Evolutionary conservation across 2,797 vertebrate species (phyloP).

Genomic region (Pipistrellus kuhlii): DNA sequence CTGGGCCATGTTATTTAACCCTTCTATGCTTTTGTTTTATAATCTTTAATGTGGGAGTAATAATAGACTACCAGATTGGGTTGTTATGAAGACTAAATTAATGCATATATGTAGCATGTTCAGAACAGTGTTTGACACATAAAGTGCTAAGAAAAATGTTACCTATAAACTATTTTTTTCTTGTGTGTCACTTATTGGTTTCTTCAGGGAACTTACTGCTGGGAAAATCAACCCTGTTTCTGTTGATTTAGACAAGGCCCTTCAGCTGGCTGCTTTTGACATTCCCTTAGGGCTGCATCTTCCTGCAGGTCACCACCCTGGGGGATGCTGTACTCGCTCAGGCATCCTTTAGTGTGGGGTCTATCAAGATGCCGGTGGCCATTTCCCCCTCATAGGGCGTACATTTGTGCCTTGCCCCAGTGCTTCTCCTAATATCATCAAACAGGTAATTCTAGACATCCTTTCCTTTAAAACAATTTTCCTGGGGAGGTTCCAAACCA

Average conservation of each 20-base stretch:
- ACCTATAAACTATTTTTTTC: background rate
- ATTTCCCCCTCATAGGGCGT: accelerated
- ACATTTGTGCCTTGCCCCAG: background rate
- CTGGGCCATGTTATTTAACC: background rate
- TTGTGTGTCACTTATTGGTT: background rate
- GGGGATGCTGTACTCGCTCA: background rate
- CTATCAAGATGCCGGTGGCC: background rate
- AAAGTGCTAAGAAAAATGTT: background rate
- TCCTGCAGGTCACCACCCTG: background rate
- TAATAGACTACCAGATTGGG: background rate
- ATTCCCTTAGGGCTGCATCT: background rate
- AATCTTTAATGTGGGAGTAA: background rate
- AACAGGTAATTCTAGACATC: background rate
- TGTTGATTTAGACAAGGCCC: background rate
- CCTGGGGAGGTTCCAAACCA: background rate
- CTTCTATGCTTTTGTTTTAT: background rate
- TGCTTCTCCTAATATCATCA: background rate
- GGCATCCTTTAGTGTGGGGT: background rate
- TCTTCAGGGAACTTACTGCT: background rate
- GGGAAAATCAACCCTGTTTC: background rate
- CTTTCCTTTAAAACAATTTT: background rate
- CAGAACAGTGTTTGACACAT: background rate
- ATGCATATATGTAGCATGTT: background rate
- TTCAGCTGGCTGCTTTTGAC: background rate
- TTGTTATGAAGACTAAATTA: background rate